phyloP scores from a whole-genome alignment of 2,888 invertebrate genomes.

The Ochropleura leucogaster region DNA sequence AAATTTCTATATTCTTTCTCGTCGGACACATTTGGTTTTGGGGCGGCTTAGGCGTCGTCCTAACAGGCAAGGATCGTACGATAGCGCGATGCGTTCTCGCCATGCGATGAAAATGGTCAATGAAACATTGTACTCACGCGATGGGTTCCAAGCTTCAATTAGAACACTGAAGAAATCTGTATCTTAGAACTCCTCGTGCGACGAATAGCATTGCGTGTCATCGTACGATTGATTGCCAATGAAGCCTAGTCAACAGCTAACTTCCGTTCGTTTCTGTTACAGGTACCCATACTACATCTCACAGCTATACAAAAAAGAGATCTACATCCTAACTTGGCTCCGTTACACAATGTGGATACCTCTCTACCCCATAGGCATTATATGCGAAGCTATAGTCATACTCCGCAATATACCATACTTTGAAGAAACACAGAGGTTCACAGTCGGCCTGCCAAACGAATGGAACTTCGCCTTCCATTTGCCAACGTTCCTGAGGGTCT shows the following conservation, averaged over 20 bases:
- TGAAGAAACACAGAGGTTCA: slow-evolving; percentile 95
- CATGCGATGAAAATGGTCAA: too few species aligned
- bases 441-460: slow-evolving; percentile 94
- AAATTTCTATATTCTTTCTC: background rate
- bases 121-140: too few species aligned
- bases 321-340: slow-evolving; percentile 96
- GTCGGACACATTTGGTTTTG: background rate
- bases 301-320: slow-evolving; percentile 93
- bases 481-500: slow-evolving; percentile 94
- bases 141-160: too few species aligned
- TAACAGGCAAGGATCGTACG: too few species aligned
- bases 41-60: background rate
- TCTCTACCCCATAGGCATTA: slow-evolving; percentile 96
- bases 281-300: slow-evolving; percentile 98
- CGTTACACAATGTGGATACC: slow-evolving; percentile 98
- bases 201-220: too few species aligned
- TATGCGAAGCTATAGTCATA: slow-evolving; percentile 96
- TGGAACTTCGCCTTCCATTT: slow-evolving; percentile 97
- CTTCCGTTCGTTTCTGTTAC: slow-evolving; percentile 63
- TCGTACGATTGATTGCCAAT: too few species aligned
- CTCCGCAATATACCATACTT: slow-evolving; percentile 97
- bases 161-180: too few species aligned
- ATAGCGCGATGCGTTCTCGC: too few species aligned
- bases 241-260: too few species aligned
- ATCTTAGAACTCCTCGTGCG: too few species aligned